Conservation (phyloP, 2,113 vertebrate species). For the Paralichthys olivaceus region DNA sequence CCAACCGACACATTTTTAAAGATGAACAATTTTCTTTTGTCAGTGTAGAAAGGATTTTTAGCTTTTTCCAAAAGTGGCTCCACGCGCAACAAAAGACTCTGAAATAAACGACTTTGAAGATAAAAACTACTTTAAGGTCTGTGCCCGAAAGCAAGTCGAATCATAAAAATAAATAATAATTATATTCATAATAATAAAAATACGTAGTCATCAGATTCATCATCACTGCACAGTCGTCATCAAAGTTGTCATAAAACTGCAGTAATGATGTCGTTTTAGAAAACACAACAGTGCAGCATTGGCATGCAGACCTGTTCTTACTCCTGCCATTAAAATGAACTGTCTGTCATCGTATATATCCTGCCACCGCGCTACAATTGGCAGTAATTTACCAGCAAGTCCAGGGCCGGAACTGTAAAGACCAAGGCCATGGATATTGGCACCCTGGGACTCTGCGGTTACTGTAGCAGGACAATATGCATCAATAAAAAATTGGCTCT, state of each 20-base stretch:
- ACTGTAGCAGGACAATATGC: conserved; percentile 63
- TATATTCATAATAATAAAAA: neutral
- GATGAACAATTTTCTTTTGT: no score
- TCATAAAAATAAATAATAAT: no score
- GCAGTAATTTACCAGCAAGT: conserved; percentile 51
- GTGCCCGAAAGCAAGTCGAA: no score
- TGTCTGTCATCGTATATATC: conserved; percentile 16
- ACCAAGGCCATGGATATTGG: conserved; percentile 38
- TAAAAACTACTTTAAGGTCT: no score
- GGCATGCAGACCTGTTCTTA: conserved; percentile 18
- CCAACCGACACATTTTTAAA: no score
- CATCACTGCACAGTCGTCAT: conserved; percentile 9
- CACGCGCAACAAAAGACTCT: no score
- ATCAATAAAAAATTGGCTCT: conserved; percentile 64
- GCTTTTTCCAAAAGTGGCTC: no score
- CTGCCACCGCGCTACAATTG: conserved; percentile 18
- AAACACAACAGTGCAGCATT: conserved; percentile 6
- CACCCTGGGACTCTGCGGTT: conserved; percentile 42
- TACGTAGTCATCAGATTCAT: conserved; percentile 11
- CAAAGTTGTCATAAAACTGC: conserved; percentile 2
- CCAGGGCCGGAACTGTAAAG: conserved; percentile 58
- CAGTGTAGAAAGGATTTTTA: no score
- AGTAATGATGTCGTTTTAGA: conserved; percentile 8
- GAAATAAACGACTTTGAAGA: no score
- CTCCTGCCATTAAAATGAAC: conserved; percentile 26